Evolutionary conservation across 2,797 vertebrate species (phyloP).

Genomic region (Squalus acanthias): DNA sequence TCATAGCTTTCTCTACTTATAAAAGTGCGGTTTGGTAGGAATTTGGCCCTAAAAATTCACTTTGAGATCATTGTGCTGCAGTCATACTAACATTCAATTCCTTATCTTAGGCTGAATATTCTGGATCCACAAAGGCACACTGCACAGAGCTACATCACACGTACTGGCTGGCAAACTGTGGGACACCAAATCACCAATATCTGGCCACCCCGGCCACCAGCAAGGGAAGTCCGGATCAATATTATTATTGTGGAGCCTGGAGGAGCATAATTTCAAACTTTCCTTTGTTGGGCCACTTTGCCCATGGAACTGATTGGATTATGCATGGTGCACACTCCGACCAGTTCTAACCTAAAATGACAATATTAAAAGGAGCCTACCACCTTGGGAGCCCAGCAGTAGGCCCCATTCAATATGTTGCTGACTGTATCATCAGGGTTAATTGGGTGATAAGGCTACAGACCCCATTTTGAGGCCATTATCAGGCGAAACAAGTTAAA

Average conservation of each 20-base stretch:
- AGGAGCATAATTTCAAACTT: neutral
- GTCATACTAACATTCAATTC: neutral
- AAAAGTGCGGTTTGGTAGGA: too few species aligned
- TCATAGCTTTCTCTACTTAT: neutral
- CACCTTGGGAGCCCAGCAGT: neutral
- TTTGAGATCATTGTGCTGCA: neutral
- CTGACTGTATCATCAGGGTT: neutral
- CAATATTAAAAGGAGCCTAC: neutral
- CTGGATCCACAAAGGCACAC: neutral
- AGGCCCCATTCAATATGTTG: neutral
- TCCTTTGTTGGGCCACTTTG: neutral
- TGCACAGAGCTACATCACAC: neutral
- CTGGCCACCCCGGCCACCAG: neutral
- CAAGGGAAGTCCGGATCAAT: neutral
- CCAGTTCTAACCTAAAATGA: neutral
- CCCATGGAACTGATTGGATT: neutral
- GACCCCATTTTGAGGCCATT: neutral
- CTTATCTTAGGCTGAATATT: neutral
- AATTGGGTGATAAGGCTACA: neutral
- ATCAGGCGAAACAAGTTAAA: too few species aligned
- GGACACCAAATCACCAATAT: neutral
- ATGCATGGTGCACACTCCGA: neutral
- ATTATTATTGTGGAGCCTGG: neutral
- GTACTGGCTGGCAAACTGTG: too few species aligned
- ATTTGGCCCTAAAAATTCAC: neutral